Conservation (phyloP, 2,888 invertebrate species). For the Morpho helenor region DNA sequence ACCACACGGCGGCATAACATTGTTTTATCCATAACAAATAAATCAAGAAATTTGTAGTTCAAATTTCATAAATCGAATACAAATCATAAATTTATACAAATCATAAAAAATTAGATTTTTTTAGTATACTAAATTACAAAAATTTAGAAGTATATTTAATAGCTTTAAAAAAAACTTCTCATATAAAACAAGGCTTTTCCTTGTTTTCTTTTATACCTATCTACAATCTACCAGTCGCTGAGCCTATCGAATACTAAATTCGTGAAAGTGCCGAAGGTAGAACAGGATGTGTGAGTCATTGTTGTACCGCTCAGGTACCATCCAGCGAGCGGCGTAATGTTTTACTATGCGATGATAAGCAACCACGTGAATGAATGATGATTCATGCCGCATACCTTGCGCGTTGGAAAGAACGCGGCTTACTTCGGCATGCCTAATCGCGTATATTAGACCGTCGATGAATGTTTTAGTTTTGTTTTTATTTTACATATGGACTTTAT, state of each 20-base stretch:
- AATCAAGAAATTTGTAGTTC: too few relatives aligned
- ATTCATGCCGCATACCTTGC: slow-evolving; percentile 42
- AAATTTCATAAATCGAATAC: too few relatives aligned
- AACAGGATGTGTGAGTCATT: slow-evolving; percentile 72
- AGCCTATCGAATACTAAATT: slow-evolving; percentile 31
- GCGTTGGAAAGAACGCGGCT: slow-evolving; percentile 22
- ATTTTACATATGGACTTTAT: not conserved
- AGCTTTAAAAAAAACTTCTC: not conserved
- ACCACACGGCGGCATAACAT: too few relatives aligned
- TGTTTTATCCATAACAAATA: too few relatives aligned
- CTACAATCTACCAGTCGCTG: slow-evolving; percentile 3
- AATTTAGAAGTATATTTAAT: too few relatives aligned
- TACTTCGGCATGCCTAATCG: slow-evolving; percentile 17
- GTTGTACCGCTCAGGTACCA: slow-evolving; percentile 65
- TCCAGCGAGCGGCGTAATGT: slow-evolving; percentile 52
- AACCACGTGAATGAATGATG: slow-evolving; percentile 64
- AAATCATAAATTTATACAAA: too few relatives aligned
- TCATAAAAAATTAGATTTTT: too few relatives aligned
- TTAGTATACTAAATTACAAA: too few relatives aligned
- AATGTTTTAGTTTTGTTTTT: not conserved
- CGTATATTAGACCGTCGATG: slow-evolving; percentile 1
- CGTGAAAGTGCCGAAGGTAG: slow-evolving; percentile 66
- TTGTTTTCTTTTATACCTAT: slow-evolving; percentile 6
- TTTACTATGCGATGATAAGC: slow-evolving; percentile 57
- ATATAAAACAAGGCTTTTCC: not conserved